phyloP scores from a whole-genome alignment of 2,113 vertebrate species.

The Bothrops jararaca region DNA sequence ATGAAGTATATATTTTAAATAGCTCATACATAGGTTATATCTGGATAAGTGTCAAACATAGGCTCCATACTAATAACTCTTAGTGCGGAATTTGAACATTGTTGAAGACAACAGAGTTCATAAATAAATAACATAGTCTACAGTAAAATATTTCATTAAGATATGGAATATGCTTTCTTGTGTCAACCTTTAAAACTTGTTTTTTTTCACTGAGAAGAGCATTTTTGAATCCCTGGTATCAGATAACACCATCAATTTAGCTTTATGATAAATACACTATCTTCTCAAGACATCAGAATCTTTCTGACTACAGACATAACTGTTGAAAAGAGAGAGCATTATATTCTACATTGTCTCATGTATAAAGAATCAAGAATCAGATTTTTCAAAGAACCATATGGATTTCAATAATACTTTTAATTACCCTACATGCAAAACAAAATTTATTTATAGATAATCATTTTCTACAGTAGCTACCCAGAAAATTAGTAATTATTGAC shows the following conservation, averaged over 20 bases:
- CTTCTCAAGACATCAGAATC: background rate
- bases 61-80: background rate
- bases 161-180: background rate
- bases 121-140: background rate
- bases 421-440: background rate
- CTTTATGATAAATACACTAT: background rate
- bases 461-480: background rate
- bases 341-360: background rate
- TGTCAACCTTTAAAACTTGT: background rate
- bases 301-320: background rate
- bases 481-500: slow-evolving; percentile 21
- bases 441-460: background rate
- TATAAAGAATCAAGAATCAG: background rate
- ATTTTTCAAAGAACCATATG: background rate
- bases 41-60: background rate
- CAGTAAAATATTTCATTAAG: background rate
- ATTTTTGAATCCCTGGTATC: background rate
- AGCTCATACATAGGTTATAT: background rate
- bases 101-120: background rate
- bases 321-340: background rate
- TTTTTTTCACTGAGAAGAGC: background rate
- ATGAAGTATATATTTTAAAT: background rate
- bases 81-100: background rate
- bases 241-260: background rate
- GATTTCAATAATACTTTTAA: background rate